Evolutionary conservation across 2,888 invertebrate genomes (phyloP), one percentile per base, ranked within the genome.

Genomic region (Netelia melanura): DNA sequence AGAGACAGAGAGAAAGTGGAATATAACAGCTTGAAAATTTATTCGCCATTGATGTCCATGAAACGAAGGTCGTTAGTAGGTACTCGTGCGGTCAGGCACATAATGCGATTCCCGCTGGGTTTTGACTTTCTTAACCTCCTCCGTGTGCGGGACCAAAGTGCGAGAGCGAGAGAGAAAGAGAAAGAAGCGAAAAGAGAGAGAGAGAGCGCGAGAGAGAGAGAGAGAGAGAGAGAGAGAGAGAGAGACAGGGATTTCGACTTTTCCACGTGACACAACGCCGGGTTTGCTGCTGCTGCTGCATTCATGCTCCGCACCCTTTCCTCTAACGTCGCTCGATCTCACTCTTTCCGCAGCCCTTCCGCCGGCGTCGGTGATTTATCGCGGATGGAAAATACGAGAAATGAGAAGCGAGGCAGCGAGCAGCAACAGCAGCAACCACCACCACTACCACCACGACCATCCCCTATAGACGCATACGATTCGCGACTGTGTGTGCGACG

Each of bases 351-450:
- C 87, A 84, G 90, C 90, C 90, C 90, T 90, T 92, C 91, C 91
- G 91, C 91, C 91, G 89, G 89, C 89, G 86, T 86, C 83, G 86
- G 90, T 93, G 93, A 93, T 93, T 93, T 93, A 93, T 93, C 86
- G 91, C 92, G 91, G 88, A 93, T 91, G 91, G 93, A 93, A 92
- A 92, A 90, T 92, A 93, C 90, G 92, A 92, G 92, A 92, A 93
- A 93, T 92, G 92, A 93, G 93, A 92, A 91, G 91, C 91, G 90
- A 90, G 87, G 85, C 75, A 76, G 72, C 84, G 70, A 68, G 85
- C 75, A 76, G 72, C 84, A 72, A 68, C 76, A 77, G 80, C 83
- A 78, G 80, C 74, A 81, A 72, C 64, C 54, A 54, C 23, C 75
- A 58, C 62, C 52, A 14, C 72, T 44, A 76, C 77, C 75, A 62